phyloP scores from a whole-genome alignment of 2,888 invertebrate species.

The Cataglyphis rosenhaueri region DNA sequence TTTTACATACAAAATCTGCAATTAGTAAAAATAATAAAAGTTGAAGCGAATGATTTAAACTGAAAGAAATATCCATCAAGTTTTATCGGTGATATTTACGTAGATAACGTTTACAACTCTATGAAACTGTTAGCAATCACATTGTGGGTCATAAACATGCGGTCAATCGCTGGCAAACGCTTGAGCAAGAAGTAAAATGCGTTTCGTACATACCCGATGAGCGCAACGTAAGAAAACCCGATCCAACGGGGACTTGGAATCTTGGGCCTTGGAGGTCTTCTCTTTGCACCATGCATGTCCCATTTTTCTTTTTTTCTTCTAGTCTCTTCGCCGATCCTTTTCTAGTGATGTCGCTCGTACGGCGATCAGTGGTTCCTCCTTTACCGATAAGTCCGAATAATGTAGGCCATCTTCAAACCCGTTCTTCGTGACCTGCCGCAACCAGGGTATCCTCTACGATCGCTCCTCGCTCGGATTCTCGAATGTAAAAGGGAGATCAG shows the following conservation, averaged over 20 bases:
- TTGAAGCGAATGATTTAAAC: background rate
- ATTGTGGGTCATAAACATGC: background rate
- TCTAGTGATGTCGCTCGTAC: conserved; percentile 29
- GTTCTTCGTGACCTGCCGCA: conserved; percentile 81
- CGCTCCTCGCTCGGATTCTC: conserved; percentile 58
- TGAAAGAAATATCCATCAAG: background rate
- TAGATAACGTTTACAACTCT: conserved; percentile 16
- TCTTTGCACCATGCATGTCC: conserved; percentile 85
- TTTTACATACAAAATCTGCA: background rate
- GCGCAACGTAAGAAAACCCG: conserved; percentile 84
- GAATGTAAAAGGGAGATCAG: conserved; percentile 37
- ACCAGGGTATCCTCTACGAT: conserved; percentile 67
- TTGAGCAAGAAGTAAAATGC: background rate
- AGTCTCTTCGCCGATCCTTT: background rate
- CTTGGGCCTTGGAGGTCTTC: conserved; percentile 82
- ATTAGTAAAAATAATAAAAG: conserved; percentile 6
- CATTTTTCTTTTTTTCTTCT: conserved; percentile 77
- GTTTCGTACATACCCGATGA: conserved; percentile 79
- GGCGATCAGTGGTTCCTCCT: conserved; percentile 59
- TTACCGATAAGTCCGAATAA: conserved; percentile 73
- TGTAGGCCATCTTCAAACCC: conserved; percentile 79
- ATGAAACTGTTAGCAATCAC: background rate
- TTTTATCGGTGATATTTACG: conserved; percentile 10
- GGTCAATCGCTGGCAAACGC: conserved; percentile 14
- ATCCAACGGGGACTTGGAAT: conserved; percentile 85